Base-by-base conservation (phyloP, 2,888 invertebrate genomes). In the Lutraria lutraria region DNA sequence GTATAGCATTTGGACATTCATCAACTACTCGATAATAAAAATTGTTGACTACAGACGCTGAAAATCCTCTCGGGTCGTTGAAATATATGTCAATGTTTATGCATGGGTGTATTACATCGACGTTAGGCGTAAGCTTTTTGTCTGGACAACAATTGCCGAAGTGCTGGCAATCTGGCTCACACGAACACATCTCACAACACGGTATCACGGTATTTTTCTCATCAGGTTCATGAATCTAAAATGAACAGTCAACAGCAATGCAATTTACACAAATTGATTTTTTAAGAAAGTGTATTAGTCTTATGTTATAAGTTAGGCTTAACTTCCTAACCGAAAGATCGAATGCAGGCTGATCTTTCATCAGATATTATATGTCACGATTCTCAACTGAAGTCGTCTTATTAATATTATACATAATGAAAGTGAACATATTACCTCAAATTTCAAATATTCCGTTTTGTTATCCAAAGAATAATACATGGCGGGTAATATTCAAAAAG, bases 101-200 rank as follows among this genome's bases (percentile, higher is more conserved):
- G n/a, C 81, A 81, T 13, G 81, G n/a, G 19, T 81, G 52, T 34
- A 21, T 53, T n/a, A 25, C 13, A 3, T 81, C 25, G 3, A 53
- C 34, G 12, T 25, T 15, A 3, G 52, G n/a, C 21, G 13, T n/a
- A n/a, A 25, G 25, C 34, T 12, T 13, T 52, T 25, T 81, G 25
- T 81, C 81, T 10, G 81, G 81, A 25, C 81, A 81, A 54, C 81
- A 81, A 12, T 12, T 53, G 13, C 81, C 81, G 6, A 81, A n/a
- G 12, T 25, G 53, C 12, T 52, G 29, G 52, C 81, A 81, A 16
- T 52, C 54, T 54, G 53, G 81, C 19, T 52, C 52, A n/a, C 81
- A 81, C 16, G 81, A 81, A n/a, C 81, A 81, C 81, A 21, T 81
- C n/a, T 52, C 25, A 29, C 81, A 81, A 81, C 81, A 81, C n/a